A percentile compares a stretch with the other conserved stretches of the same genome.
Conservation (phyloP, 2,888 invertebrate genomes). For the Patella depressa region DNA sequence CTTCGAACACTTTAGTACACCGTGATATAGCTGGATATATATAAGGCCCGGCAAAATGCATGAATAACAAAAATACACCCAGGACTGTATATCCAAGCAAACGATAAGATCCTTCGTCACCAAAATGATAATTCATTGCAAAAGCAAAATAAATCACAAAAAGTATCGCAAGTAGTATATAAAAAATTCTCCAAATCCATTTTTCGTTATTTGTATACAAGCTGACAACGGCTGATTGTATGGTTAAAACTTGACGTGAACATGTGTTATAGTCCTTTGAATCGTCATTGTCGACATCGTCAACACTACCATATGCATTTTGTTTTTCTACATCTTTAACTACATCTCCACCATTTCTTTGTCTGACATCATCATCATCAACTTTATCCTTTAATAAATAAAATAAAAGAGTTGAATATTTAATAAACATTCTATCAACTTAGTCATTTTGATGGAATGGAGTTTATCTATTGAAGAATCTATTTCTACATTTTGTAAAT, state of each 20-base stretch:
- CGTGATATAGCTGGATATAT: neutral
- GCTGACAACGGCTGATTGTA: slow-evolving; percentile 13
- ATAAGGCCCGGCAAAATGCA: neutral
- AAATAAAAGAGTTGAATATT: no score
- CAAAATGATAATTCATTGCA: slow-evolving; percentile 54
- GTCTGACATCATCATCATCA: neutral
- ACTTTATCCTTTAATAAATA: neutral
- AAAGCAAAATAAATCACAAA: slow-evolving; percentile 61
- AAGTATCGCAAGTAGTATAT: slow-evolving; percentile 24
- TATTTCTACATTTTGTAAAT: no score
- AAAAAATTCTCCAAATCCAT: slow-evolving; percentile 26
- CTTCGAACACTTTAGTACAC: neutral
- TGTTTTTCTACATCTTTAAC: no score
- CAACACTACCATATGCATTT: neutral
- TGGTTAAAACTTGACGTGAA: slow-evolving; percentile 22
- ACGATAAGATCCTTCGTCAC: slow-evolving; percentile 57
- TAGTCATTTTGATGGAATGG: no score
- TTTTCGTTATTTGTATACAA: slow-evolving; percentile 16
- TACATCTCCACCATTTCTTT: neutral
- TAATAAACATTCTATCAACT: no score
- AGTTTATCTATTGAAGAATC: no score
- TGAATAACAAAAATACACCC: slow-evolving; percentile 29
- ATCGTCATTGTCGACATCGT: neutral
- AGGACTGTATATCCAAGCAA: slow-evolving; percentile 57
- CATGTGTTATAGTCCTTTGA: slow-evolving; percentile 23